Percentiles rank a stretch among this genome's conserved stretches.
phyloP scores from a whole-genome alignment of 1,140 invertebrate species.

The Ceratitis capitata region DNA sequence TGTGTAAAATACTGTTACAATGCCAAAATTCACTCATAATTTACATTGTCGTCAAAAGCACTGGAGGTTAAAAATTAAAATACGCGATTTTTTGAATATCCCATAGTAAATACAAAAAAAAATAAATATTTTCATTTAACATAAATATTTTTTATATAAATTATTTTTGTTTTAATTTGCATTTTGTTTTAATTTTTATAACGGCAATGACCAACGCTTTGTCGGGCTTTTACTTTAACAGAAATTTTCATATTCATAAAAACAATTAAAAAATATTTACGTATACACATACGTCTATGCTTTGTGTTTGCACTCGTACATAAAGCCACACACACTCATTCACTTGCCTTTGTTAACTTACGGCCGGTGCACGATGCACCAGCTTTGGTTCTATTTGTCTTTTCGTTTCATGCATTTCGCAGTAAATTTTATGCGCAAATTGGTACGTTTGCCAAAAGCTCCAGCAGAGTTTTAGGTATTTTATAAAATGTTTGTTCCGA shows the following conservation, averaged over 20 bases:
- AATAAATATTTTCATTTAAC: neutral
- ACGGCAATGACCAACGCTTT: conserved; percentile 9
- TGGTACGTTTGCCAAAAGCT: conserved; percentile 32
- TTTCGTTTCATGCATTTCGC: neutral
- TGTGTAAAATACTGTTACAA: too few species aligned
- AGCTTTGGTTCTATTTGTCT: too few species aligned
- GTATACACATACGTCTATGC: neutral
- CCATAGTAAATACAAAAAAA: neutral
- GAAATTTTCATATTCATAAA: neutral
- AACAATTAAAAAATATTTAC: too few species aligned
- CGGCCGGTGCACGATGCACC: neutral
- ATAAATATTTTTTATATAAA: neutral
- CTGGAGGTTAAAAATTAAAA: too few species aligned
- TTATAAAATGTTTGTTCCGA: neutral
- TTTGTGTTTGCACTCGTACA: neutral
- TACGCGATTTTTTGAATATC: too few species aligned
- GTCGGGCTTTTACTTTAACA: neutral
- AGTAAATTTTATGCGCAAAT: conserved; percentile 6
- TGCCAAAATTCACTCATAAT: too few species aligned
- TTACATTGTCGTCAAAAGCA: too few species aligned
- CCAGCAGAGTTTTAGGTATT: neutral
- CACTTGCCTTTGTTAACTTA: neutral
- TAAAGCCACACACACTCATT: neutral
- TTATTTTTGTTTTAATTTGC: too few species aligned
- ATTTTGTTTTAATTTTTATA: too few species aligned